phyloP scores from a whole-genome alignment of 2,888 invertebrate species.

The Idaea dimidiata region DNA sequence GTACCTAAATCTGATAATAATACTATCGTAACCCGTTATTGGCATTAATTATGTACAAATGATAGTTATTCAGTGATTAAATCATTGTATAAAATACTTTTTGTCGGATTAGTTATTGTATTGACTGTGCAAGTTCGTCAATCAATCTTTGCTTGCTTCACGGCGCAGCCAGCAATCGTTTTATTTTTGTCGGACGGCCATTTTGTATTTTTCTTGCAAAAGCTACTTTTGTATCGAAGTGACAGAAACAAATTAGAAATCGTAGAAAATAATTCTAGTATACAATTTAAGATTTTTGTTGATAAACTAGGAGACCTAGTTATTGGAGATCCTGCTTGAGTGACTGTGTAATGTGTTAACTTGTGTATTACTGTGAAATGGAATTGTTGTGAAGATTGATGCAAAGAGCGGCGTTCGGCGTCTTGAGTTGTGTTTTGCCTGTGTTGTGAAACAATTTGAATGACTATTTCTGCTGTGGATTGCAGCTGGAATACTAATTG shows the following conservation, averaged over 20 bases:
- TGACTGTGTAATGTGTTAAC: background rate
- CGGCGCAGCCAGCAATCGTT: conserved; percentile 8
- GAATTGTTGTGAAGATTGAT: background rate
- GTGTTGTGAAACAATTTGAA: background rate
- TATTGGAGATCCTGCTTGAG: background rate
- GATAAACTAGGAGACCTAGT: background rate
- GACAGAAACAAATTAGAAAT: conserved; percentile 40
- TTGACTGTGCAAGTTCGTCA: conserved; percentile 22
- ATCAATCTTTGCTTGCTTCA: conserved; percentile 13
- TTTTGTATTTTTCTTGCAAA: conserved; percentile 63
- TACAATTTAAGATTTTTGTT: background rate
- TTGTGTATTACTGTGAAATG: background rate
- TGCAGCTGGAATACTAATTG: background rate
- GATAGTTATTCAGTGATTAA: background rate
- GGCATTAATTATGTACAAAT: background rate
- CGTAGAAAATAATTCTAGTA: background rate
- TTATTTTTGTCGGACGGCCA: conserved; percentile 59
- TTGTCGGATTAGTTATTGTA: background rate
- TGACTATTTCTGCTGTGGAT: background rate
- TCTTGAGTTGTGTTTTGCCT: background rate
- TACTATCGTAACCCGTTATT: background rate
- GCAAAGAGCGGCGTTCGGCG: background rate
- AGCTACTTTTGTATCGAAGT: conserved; percentile 32
- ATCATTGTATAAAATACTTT: conserved; percentile 9
- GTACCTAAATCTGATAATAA: background rate